Evolutionary conservation across 2,113 vertebrate genomes (phyloP), one percentile per base, ranked within the genome.

Genomic region (Micronycteris hirsuta): DNA sequence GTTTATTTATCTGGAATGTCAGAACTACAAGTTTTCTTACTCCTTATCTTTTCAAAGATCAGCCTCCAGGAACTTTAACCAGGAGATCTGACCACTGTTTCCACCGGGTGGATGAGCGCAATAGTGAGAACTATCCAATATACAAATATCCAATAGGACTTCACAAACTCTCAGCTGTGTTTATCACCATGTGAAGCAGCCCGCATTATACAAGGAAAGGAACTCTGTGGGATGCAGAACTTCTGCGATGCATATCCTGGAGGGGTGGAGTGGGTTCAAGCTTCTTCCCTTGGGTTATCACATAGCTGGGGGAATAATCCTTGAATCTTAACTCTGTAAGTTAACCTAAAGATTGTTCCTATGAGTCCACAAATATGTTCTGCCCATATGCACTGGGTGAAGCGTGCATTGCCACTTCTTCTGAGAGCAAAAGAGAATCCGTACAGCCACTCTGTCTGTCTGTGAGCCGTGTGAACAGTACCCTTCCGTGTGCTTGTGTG

Each of bases 1-100:
- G 82, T 20, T 76, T 89, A 88, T 94, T 88, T 96, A 80, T 80
- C 52, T 86, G 26, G 31, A 83, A 49, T 68, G 38, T 58, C 65
- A 80, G 61, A 89, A 52, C 14, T 74, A 74, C 19, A 45, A 20
- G 67, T 47, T 78, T 88, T 84, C 54, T 89, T 49, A 33, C 11
- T 61, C 36, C 12, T 63, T 67, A 76, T 77, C 70, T 41, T 88
- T 77, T 92, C 45, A 49, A n/a, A 67, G 36, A 76, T 73, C n/a
- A 68, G 71, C 33, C 78, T 43, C 65, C 31, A 63, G 28, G 5
- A 38, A 58, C 41, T 31, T 52, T 13, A 91, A 49, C 52, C 19
- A 65, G 20, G 13, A 65, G 63, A 73, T 26, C 26, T 93, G 61
- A 96, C 68, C 92, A 71, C 80, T 16, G 28, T 81, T 12, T 67